These are phyloP conservation scores for Phyllostomus discolor DNA, from an alignment of 2,113 vertebrate genomes.

Conservation along the genomic window DNA sequence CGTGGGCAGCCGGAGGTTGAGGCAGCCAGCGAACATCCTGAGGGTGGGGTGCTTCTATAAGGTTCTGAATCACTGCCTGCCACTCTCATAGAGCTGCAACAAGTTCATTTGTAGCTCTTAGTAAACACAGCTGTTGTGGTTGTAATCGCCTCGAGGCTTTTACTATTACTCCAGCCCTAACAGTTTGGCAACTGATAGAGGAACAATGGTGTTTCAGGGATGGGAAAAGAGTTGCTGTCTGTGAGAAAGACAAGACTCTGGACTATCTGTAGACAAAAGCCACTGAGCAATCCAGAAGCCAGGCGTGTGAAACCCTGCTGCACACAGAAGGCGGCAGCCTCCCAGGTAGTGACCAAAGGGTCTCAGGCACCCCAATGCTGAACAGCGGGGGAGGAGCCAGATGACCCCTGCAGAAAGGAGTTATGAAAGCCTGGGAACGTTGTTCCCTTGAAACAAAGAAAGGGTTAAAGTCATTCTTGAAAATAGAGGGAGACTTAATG, in stretches of 20 bases:
- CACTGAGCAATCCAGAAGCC: not conserved
- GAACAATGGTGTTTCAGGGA: slow-evolving; percentile 24
- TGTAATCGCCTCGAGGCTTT: slow-evolving; percentile 60
- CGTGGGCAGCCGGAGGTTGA: not conserved
- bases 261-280: not conserved
- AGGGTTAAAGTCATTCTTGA: not conserved
- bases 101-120: slow-evolving; percentile 57
- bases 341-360: not conserved
- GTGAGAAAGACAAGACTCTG: not conserved
- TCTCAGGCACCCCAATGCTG: not conserved
- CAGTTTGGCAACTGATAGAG: slow-evolving; percentile 43
- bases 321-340: no score
- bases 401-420: not conserved
- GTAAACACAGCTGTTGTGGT: slow-evolving; percentile 74
- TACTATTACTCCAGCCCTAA: slow-evolving; percentile 44
- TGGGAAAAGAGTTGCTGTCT: not conserved
- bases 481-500: not conserved
- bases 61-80: not conserved
- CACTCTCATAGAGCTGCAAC: not conserved
- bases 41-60: slow-evolving; percentile 27
- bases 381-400: not conserved
- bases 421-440: not conserved
- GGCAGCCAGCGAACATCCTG: slow-evolving; percentile 19
- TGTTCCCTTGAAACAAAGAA: not conserved
- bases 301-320: not conserved